Conservation (phyloP, 2,113 vertebrate species). For the Fulmarus glacialis region DNA sequence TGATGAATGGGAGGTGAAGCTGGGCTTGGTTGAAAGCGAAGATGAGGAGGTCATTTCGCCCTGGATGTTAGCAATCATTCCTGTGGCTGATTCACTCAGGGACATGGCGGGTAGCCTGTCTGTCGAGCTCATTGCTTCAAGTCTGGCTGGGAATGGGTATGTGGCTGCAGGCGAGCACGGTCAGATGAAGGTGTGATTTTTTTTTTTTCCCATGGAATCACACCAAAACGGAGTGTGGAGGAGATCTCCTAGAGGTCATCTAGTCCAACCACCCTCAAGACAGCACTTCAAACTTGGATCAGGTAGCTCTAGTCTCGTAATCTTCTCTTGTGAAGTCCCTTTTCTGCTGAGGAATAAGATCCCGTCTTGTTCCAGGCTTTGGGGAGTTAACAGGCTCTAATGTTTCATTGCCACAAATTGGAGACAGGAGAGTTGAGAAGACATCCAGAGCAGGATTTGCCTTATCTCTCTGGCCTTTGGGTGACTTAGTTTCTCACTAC, state of each 20-base stretch:
- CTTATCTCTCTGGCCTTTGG: constrained; percentile 37
- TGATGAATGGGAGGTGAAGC: neutral
- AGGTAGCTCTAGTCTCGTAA: neutral
- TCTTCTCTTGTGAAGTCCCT: neutral
- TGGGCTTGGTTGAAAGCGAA: neutral
- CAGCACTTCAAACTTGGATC: neutral
- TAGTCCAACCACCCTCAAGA: neutral
- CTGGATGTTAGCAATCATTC: neutral
- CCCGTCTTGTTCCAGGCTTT: neutral
- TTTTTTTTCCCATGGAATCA: neutral
- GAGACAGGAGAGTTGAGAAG: neutral
- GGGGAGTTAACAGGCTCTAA: neutral
- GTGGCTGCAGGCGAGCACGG: accelerated
- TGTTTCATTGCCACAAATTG: neutral
- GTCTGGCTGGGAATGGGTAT: neutral
- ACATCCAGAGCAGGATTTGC: neutral
- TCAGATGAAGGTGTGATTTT: neutral
- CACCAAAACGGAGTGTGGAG: neutral
- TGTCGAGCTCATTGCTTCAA: neutral
- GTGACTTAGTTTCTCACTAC: constrained; percentile 12
- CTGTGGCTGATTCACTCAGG: neutral
- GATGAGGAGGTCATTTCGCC: neutral
- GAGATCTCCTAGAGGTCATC: neutral
- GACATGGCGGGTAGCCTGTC: too few species aligned
- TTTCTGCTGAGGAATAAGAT: neutral